phyloP scores from a whole-genome alignment of 2,797 vertebrate species.

The Megaceryle alcyon region DNA sequence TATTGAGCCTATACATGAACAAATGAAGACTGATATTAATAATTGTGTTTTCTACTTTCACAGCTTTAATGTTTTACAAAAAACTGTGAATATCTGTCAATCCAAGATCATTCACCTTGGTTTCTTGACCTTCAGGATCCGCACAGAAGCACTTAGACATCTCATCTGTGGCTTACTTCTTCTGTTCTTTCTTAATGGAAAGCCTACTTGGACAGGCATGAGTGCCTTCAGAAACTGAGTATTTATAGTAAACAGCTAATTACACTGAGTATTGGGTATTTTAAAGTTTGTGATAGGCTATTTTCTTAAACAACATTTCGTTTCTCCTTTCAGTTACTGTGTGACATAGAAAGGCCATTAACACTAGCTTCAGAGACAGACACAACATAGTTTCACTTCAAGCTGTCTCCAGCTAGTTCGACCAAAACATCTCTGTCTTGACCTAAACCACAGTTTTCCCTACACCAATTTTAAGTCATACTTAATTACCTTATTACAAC shows the following conservation, averaged over 20 bases:
- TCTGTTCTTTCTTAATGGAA: neutral
- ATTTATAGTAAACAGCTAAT: neutral
- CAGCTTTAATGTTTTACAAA: neutral
- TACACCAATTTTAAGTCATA: neutral
- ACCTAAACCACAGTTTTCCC: neutral
- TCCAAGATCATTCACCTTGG: neutral
- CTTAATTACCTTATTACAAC: neutral
- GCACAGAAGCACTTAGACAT: neutral
- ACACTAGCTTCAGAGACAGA: neutral
- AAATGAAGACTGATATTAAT: neutral
- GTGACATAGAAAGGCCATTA: constrained; percentile 21
- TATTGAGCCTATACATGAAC: neutral
- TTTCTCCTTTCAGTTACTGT: neutral
- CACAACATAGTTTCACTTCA: neutral
- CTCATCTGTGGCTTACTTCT: neutral
- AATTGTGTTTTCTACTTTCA: neutral
- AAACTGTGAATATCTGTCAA: neutral
- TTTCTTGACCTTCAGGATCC: neutral
- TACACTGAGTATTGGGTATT: neutral
- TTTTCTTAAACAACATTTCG: neutral
- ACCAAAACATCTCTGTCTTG: neutral
- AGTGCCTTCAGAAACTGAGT: neutral
- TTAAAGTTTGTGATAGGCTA: neutral
- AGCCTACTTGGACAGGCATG: neutral
- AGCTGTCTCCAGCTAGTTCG: neutral